Percentiles rank a stretch among this genome's conserved stretches.
phyloP scores from a whole-genome alignment of 37 sponge, comb jelly and placozoan genomes.

The Ianthella basta region DNA sequence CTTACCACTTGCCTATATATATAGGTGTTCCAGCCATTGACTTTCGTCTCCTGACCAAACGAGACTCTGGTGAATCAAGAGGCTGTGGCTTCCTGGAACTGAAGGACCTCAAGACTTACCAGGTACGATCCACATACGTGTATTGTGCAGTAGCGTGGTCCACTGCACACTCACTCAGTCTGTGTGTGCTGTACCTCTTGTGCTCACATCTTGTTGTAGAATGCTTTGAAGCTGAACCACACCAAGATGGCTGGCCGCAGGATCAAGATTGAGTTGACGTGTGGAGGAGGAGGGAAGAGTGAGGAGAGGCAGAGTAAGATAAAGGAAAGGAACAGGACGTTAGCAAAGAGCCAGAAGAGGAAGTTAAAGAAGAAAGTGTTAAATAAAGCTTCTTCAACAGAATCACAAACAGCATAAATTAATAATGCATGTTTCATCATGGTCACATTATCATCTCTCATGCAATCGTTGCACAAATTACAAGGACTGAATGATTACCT shows the following conservation, averaged over 20 bases:
- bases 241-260: constrained; percentile 62
- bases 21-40: constrained; percentile 48
- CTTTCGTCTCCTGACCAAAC: constrained; percentile 63
- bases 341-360: constrained; percentile 13
- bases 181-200: no score
- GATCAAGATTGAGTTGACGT: constrained; percentile 91
- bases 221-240: constrained; percentile 84
- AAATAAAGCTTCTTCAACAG: no score
- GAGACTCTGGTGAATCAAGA: constrained; percentile 58
- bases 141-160: no score
- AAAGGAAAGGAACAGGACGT: constrained; percentile 57
- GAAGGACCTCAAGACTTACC: constrained; percentile 34
- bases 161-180: no score
- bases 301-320: constrained; percentile 72
- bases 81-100: constrained; percentile 82
- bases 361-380: neutral
- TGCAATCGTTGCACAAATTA: no score
- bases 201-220: constrained; percentile 47
- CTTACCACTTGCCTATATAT: neutral
- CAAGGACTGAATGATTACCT: neutral
- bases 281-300: constrained; percentile 93
- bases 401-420: no score
- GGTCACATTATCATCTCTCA: neutral
- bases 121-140: constrained; percentile 25
- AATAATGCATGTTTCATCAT: constrained; percentile 9